These are phyloP conservation scores for Acestrorhynchus altus DNA, from an alignment of 2,797 vertebrate genomes.

Conservation along the genomic window DNA sequence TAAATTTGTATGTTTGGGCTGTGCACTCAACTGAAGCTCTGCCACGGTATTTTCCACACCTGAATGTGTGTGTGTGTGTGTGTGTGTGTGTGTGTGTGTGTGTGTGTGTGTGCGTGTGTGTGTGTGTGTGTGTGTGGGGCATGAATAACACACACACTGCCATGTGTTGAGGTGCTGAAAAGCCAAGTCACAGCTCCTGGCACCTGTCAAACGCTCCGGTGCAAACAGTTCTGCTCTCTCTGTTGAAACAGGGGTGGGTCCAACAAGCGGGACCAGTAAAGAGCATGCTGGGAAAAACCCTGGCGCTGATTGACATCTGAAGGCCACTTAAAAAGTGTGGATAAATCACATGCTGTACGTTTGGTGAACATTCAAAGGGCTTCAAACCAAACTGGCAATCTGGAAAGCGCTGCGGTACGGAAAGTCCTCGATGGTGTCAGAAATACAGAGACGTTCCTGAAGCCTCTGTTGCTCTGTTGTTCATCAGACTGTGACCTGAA, in stretches of 20 bases:
- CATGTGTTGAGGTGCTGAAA: constrained; percentile 47
- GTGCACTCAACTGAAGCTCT: constrained; percentile 12
- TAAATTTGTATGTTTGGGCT: constrained; percentile 37
- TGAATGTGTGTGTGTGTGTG: neutral
- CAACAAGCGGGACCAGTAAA: constrained; percentile 24
- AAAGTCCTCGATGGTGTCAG: neutral
- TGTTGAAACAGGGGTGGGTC: constrained; percentile 34
- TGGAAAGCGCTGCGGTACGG: neutral
- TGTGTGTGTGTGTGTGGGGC: neutral
- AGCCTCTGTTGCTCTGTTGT: neutral
- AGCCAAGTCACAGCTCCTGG: constrained; percentile 30
- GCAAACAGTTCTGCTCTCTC: constrained; percentile 31
- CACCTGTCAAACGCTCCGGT: constrained; percentile 46
- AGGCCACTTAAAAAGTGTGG: constrained; percentile 19
- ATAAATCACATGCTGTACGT: constrained; percentile 21
- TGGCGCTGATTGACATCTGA: constrained; percentile 32
- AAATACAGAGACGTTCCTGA: neutral
- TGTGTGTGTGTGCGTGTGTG: neutral
- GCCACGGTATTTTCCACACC: constrained; percentile 34
- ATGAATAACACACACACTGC: neutral
- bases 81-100: neutral
- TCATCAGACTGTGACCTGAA: neutral
- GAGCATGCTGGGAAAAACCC: constrained; percentile 26
- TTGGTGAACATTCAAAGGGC: constrained; percentile 31
- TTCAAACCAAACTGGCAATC: constrained; percentile 8